These are phyloP conservation scores for Cynopterus brachyotis DNA, from an alignment of 2,113 vertebrate genomes.

Conservation along the genomic window DNA sequence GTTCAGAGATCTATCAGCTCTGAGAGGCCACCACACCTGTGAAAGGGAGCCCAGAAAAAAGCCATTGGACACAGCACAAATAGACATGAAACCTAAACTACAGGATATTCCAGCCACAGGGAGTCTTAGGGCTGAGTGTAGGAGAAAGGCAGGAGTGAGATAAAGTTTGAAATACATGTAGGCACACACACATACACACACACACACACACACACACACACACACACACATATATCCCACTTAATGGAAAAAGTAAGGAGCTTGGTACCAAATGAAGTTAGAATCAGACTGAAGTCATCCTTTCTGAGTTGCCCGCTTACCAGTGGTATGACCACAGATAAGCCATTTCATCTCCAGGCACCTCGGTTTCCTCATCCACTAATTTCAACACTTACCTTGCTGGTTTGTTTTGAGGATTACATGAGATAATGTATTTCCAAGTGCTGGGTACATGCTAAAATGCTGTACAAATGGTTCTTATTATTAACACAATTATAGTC, in stretches of 20 bases:
- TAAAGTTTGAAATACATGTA: background rate
- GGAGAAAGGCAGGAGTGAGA: background rate
- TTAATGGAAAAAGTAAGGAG: background rate
- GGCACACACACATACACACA: background rate
- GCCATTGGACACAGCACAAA: background rate
- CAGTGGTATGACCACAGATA: background rate
- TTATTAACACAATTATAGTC: slow-evolving; percentile 41
- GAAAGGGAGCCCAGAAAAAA: background rate
- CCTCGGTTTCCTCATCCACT: slow-evolving; percentile 7
- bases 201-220: background rate
- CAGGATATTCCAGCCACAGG: background rate
- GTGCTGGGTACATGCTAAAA: slow-evolving; percentile 2
- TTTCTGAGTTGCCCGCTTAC: background rate
- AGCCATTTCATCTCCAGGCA: background rate
- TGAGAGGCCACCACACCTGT: background rate
- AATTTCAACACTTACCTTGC: background rate
- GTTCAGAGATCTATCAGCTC: background rate
- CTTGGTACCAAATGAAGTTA: background rate
- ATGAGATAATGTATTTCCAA: background rate
- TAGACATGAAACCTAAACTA: background rate
- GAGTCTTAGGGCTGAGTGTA: no score
- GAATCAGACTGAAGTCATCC: background rate
- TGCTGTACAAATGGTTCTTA: background rate
- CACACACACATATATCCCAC: background rate
- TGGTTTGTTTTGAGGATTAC: slow-evolving; percentile 36